Percentiles rank a stretch among this genome's conserved stretches.
Evolutionary conservation across 2,113 vertebrate genomes (phyloP).

Genomic region (Trematocara marginatum): DNA sequence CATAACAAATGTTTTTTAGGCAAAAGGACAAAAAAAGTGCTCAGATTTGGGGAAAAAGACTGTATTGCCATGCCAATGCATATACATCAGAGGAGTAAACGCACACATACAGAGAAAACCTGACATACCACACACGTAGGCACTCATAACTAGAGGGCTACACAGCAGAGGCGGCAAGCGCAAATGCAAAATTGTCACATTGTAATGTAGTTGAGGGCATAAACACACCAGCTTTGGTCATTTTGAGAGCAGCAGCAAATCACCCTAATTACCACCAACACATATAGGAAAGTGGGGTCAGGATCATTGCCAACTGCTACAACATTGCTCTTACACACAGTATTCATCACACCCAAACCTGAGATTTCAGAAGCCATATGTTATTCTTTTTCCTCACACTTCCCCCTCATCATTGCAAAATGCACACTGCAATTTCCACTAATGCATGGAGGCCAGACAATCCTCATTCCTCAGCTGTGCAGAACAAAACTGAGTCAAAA

Average conservation of each 20-base stretch:
- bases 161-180: neutral
- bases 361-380: constrained; percentile 21
- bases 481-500: constrained; percentile 10
- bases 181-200: neutral
- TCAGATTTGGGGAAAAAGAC: neutral
- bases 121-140: neutral
- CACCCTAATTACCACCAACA: constrained; percentile 42
- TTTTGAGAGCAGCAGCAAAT: neutral
- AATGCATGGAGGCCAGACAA: neutral
- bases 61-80: constrained; percentile 9
- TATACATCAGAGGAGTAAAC: constrained; percentile 2
- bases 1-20: constrained; percentile 46
- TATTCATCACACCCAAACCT: constrained; percentile 32
- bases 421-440: neutral
- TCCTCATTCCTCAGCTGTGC: neutral
- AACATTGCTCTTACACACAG: neutral
- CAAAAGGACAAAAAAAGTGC: neutral
- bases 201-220: constrained; percentile 7
- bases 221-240: neutral
- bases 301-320: neutral
- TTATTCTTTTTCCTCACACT: neutral
- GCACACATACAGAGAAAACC: neutral
- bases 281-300: constrained; percentile 35
- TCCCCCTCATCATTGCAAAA: neutral
- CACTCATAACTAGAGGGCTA: constrained; percentile 7